Conservation (phyloP, 2,888 invertebrate genomes). For the Crocallis elinguaria region DNA sequence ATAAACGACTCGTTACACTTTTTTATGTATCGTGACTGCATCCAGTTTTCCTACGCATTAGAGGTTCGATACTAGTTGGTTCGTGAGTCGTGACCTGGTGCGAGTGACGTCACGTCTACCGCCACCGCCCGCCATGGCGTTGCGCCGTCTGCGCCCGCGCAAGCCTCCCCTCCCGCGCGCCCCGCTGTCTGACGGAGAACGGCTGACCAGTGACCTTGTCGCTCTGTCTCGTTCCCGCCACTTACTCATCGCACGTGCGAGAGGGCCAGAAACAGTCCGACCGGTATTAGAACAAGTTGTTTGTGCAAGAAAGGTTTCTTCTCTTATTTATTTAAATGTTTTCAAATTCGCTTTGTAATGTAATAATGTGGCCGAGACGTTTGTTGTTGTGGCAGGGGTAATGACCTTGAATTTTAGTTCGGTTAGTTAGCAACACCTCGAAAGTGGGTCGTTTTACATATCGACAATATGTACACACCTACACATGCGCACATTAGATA, state of each 20-base stretch:
- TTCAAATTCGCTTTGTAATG: constrained; percentile 76
- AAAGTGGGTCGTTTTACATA: constrained; percentile 52
- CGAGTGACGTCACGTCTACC: constrained; percentile 74
- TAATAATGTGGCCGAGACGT: constrained; percentile 62
- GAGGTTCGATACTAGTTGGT: constrained; percentile 65
- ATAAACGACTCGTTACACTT: constrained; percentile 57
- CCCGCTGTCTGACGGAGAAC: constrained; percentile 77
- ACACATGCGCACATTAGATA: constrained; percentile 6
- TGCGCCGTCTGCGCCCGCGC: constrained; percentile 77
- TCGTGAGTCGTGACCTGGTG: constrained; percentile 62
- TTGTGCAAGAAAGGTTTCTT: constrained; percentile 78
- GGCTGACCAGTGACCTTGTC: constrained; percentile 83
- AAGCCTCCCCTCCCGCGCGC: constrained; percentile 61
- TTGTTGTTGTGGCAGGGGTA: constrained; percentile 69
- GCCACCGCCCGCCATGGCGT: constrained; percentile 69
- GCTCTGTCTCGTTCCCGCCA: constrained; percentile 62
- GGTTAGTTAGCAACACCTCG: constrained; percentile 55
- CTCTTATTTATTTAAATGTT: constrained; percentile 77
- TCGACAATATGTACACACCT: constrained; percentile 17
- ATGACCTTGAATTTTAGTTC: constrained; percentile 69
- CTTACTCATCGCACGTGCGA: constrained; percentile 48
- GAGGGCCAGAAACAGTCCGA: constrained; percentile 53
- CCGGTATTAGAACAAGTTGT: constrained; percentile 72
- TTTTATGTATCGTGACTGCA: constrained; percentile 62
- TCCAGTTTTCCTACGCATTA: constrained; percentile 77